Evolutionary conservation across 2,797 vertebrate genomes (phyloP), one percentile per base, ranked within the genome.

Genomic region (Darevskia nairensis): DNA sequence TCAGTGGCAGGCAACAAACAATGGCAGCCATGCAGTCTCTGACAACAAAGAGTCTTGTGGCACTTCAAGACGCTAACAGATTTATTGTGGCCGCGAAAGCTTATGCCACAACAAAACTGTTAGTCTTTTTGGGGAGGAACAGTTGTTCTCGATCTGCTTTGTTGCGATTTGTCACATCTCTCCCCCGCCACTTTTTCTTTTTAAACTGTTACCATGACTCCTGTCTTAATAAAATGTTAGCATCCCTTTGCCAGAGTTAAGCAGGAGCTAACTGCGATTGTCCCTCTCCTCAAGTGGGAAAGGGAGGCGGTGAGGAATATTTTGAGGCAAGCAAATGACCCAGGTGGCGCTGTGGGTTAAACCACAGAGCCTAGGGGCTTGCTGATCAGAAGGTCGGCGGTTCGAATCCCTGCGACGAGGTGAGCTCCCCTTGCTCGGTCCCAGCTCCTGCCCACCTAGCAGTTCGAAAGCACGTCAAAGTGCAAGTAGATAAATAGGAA

Each of bases 171-270:
- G 35, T 23, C 41, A 39, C 25, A 23, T 27, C 50, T 15, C 50
- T 15, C 50, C 50, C 50, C 50, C 13, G 50, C 50, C 50, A 55
- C 50, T 75, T 82, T 39, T n/a, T 44, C 11, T 17, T 55, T 72
- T 27, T 27, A 82, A 25, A 4, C n/a, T 66, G 66, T 86, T 86
- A 15, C 72, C 80, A 83, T 88, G 79, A n/a, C 29, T 81, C 50
- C 69, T 75, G n/a, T 32, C 72, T 87, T 87, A 74, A 87, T 23
- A 29, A 50, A 61, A 23, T 9, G n/a, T 79, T 77, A 66, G 39
- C 39, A 55, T 55, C 55, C 29, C 35, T 80, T 68, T 23, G 41
- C 77, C 41, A 27, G 27, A 55, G 76, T 59, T 79, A 55, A 80
- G 29, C 25, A 46, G 64, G 50, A 55, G 25, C 15, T 19, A n/a